A percentile compares a stretch with the other conserved stretches of the same genome.
Evolutionary conservation across 2,888 invertebrate species (phyloP).

Genomic region (Phytoseiulus persimilis): DNA sequence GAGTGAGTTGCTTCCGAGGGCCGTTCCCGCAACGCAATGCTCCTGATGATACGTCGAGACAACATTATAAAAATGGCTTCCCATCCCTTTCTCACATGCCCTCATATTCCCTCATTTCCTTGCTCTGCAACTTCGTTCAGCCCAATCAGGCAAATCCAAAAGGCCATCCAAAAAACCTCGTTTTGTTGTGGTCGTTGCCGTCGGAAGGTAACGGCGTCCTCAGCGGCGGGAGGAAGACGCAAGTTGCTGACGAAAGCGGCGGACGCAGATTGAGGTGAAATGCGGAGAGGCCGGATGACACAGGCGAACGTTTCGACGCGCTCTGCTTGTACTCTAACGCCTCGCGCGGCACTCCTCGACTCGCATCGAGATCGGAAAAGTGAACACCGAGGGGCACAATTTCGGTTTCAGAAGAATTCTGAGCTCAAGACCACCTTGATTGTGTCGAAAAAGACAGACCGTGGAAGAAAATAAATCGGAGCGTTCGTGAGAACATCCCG

Average conservation of each 20-base stretch:
- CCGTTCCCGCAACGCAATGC: not conserved
- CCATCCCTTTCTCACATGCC: not conserved
- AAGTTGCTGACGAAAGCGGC: too few species aligned
- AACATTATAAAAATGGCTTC: not conserved
- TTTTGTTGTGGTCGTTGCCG: not conserved
- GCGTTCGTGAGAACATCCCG: not conserved
- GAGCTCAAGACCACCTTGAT: not conserved
- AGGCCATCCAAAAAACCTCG: not conserved
- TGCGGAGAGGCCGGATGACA: not conserved
- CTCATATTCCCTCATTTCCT: not conserved
- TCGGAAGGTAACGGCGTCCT: not conserved
- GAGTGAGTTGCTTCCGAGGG: not conserved
- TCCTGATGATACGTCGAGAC: not conserved
- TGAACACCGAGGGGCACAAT: not conserved
- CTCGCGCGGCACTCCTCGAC: too few species aligned
- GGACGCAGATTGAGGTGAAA: too few species aligned
- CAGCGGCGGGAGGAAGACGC: not conserved
- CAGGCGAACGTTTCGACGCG: not conserved
- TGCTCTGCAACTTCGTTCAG: not conserved
- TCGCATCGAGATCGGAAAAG: not conserved
- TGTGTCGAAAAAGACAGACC: not conserved
- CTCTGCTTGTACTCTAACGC: too few species aligned
- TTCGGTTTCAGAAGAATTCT: not conserved
- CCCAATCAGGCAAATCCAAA: not conserved
- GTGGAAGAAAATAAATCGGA: not conserved